These are phyloP conservation scores for Macaca fascicularis DNA, from an alignment of 2,113 vertebrate species.

Conservation along the genomic window T2T-MFA8v1.1 NC_088381.1:114570001-114570500, in stretches of 20 bases:
- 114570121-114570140: not conserved
- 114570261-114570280: not conserved
- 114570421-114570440: not conserved
- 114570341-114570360: not conserved
- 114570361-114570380: not conserved
- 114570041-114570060: not conserved
- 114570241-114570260: not conserved
- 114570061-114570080: not conserved
- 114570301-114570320: not conserved
- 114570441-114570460: constrained; percentile 16
- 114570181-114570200: not conserved
- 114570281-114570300: not conserved
- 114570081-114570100: not conserved
- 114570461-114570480: not conserved
- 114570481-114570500: not conserved
- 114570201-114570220: not conserved
- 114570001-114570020: not conserved
- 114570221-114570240: not conserved
- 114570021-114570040: not conserved
- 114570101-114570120: not conserved
- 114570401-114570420: constrained; percentile 23
- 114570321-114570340: not conserved
- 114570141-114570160: not conserved
- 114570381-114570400: not conserved
- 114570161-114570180: not conserved